Evolutionary conservation across 2,888 invertebrate genomes (phyloP).

Genomic region (Torymus auratus): DNA sequence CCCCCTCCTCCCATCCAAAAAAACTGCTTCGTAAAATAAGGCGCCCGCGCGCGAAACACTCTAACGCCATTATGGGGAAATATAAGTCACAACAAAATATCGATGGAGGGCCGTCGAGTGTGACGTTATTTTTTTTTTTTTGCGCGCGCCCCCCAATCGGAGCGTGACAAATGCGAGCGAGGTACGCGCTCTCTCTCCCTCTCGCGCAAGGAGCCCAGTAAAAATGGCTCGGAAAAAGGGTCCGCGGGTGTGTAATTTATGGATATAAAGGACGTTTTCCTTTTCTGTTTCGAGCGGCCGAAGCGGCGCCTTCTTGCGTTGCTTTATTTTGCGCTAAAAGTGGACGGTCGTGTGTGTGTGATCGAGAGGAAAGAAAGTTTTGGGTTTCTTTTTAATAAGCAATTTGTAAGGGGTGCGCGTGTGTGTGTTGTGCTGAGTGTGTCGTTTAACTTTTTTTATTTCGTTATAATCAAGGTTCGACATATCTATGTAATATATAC

Average conservation of each 20-base stretch:
- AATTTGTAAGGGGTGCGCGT: no score
- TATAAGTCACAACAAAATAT: slow-evolving; percentile 60
- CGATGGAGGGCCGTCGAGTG: slow-evolving; percentile 46
- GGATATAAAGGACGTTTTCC: not conserved
- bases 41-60: slow-evolving; percentile 44
- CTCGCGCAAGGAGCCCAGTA: slow-evolving; percentile 41
- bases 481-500: no score
- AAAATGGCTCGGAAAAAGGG: slow-evolving; percentile 39
- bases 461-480: no score
- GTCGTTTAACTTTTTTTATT: no score
- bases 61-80: slow-evolving; percentile 56
- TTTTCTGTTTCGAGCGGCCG: not conserved
- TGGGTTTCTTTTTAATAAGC: no score
- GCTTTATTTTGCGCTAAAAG: no score
- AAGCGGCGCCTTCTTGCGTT: no score
- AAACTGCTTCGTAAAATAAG: slow-evolving; percentile 49
- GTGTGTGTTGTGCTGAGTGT: no score
- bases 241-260: not conserved
- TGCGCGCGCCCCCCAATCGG: slow-evolving; percentile 28
- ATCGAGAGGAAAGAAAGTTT: no score
- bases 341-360: no score
- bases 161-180: slow-evolving; percentile 57
- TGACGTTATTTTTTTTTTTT: slow-evolving; percentile 51
- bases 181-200: not conserved
- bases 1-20: slow-evolving; percentile 7